Percentiles rank a stretch among this genome's conserved stretches.
These are phyloP conservation scores for Eptesicus fuscus DNA, from an alignment of 2,113 vertebrate genomes.

Conservation along the genomic window DNA sequence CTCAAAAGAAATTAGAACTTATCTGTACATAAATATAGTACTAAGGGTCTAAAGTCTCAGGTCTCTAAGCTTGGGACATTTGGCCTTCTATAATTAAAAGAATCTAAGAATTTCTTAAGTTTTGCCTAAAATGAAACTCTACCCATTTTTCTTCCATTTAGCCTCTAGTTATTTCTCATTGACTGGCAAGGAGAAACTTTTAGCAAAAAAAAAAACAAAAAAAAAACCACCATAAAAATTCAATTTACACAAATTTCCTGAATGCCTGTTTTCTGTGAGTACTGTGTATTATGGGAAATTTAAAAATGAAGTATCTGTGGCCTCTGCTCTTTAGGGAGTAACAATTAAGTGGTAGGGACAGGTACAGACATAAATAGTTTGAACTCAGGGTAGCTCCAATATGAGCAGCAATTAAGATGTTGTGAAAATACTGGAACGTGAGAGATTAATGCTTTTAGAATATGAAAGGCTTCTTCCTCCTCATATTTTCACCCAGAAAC, in stretches of 20 bases:
- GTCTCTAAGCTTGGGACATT: background rate
- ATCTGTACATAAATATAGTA: constrained; percentile 22
- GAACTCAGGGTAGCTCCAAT: background rate
- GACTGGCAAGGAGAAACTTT: background rate
- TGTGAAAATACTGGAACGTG: background rate
- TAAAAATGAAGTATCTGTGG: background rate
- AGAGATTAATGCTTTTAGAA: background rate
- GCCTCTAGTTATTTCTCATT: background rate
- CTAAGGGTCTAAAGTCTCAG: background rate
- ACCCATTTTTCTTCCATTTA: background rate
- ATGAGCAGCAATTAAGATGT: background rate
- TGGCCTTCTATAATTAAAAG: constrained; percentile 45
- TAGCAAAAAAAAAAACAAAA: background rate
- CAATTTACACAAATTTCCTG: background rate
- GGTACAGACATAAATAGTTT: background rate
- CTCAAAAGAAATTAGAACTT: constrained; percentile 59
- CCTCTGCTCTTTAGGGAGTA: background rate
- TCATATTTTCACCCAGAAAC: background rate
- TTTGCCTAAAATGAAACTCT: background rate
- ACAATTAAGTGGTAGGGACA: background rate
- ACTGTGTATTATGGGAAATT: background rate
- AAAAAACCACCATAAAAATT: background rate
- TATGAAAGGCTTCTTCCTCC: fast-evolving
- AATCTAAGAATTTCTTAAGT: constrained; percentile 7
- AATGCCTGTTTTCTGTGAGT: background rate